A percentile compares a stretch with the other conserved stretches of the same genome.
Evolutionary conservation across 2,113 vertebrate species (phyloP).

Genomic region (Psittacara wagleri): DNA sequence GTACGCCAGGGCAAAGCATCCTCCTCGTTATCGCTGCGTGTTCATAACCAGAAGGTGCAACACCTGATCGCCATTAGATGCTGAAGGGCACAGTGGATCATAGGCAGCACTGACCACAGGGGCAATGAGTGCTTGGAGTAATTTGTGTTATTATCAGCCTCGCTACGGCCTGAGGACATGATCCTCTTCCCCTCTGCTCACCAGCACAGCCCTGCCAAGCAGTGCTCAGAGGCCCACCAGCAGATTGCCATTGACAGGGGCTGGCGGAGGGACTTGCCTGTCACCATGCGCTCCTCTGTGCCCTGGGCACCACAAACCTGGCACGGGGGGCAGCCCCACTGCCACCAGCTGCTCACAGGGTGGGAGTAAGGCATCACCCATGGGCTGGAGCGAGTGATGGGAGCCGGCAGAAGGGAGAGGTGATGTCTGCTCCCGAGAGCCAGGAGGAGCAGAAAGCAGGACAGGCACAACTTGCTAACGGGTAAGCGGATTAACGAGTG

Average conservation of each 20-base stretch:
- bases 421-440: accelerated
- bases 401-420: accelerated
- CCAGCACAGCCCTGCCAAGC: accelerated
- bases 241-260: neutral
- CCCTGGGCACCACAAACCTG: neutral
- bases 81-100: neutral
- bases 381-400: accelerated
- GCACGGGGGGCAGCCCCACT: accelerated
- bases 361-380: accelerated
- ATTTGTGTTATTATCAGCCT: neutral
- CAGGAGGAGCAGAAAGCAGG: neutral
- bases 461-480: neutral
- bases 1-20: neutral
- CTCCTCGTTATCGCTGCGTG: accelerated
- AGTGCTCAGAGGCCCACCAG: accelerated
- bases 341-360: accelerated
- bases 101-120: accelerated
- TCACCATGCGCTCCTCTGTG: accelerated
- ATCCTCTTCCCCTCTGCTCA: neutral
- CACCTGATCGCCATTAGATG: neutral
- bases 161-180: neutral
- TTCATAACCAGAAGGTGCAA: accelerated
- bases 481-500: accelerated
- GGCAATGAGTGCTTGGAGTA: neutral
- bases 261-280: accelerated